A percentile compares a stretch with the other conserved stretches of the same genome.
Conservation (phyloP, 2,888 invertebrate genomes). For the Drosophila mercatorum region DNA sequence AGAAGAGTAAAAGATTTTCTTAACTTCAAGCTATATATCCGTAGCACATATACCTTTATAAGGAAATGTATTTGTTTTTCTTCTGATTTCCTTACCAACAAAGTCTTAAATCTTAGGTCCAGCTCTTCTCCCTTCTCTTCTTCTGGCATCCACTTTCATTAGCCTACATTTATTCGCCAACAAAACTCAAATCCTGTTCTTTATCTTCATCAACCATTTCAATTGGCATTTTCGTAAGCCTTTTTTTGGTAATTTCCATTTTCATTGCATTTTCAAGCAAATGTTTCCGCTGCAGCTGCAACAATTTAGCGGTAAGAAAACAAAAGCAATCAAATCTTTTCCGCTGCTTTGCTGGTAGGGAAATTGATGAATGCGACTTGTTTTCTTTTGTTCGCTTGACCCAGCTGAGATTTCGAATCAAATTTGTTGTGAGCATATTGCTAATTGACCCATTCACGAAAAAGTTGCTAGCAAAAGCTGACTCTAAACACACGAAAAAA, state of each 20-base stretch:
- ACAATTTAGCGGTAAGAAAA: slow-evolving; percentile 35
- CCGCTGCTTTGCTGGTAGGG: slow-evolving; percentile 10
- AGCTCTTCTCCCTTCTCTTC: no score
- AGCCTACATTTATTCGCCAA: neutral
- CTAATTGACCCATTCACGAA: slow-evolving; percentile 65
- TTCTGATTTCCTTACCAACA: no score
- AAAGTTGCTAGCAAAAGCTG: slow-evolving; percentile 30
- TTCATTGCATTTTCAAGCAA: slow-evolving; percentile 46
- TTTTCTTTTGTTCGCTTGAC: slow-evolving; percentile 16
- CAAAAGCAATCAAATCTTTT: slow-evolving; percentile 61
- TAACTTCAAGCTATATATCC: no score
- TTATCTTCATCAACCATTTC: neutral
- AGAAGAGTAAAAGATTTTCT: no score
- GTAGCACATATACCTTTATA: no score
- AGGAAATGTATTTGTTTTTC: no score
- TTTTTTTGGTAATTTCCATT: slow-evolving; percentile 59
- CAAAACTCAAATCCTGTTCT: neutral
- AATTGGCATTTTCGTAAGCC: neutral
- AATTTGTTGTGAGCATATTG: slow-evolving; percentile 62
- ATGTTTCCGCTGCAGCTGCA: slow-evolving; percentile 49
- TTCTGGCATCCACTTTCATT: no score
- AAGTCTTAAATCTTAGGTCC: no score
- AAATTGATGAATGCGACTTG: slow-evolving; percentile 72
- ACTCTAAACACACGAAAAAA: slow-evolving; percentile 13
- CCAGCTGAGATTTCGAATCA: slow-evolving; percentile 44